A percentile compares a stretch with the other conserved stretches of the same genome.
phyloP scores from a whole-genome alignment of 2,797 vertebrate genomes.

The Epinephelus coioides region DNA sequence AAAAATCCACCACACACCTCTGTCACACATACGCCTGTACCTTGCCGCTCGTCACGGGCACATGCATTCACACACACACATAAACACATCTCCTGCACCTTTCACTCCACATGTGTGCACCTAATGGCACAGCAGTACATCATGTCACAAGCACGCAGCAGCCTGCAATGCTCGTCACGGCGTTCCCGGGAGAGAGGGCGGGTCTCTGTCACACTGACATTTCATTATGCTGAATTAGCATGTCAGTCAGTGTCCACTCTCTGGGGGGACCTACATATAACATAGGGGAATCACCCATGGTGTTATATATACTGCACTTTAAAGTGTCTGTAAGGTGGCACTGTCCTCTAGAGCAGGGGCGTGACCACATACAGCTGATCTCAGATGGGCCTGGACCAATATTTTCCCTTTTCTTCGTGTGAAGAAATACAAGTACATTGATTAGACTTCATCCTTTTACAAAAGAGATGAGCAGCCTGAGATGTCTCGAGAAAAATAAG shows the following conservation, averaged over 20 bases:
- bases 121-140: constrained; percentile 26
- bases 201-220: constrained; percentile 63
- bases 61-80: constrained; percentile 6
- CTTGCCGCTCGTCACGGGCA: not conserved
- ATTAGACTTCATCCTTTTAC: no score
- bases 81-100: not conserved
- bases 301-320: constrained; percentile 11
- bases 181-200: constrained; percentile 42
- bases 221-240: constrained; percentile 66
- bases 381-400: no score
- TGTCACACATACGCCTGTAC: not conserved
- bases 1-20: constrained; percentile 46
- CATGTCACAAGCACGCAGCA: constrained; percentile 22
- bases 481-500: no score
- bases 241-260: constrained; percentile 43
- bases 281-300: constrained; percentile 27
- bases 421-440: no score
- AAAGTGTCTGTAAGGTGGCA: not conserved
- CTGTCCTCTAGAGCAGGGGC: not conserved
- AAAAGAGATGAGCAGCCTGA: no score
- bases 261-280: constrained; percentile 17
- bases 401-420: no score
- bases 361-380: no score
- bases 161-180: constrained; percentile 17
- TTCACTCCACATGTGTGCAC: constrained; percentile 20